A percentile compares a stretch with the other conserved stretches of the same genome.
These are phyloP conservation scores for Cheirogaleus major DNA, from an alignment of 2,797 vertebrate species.

Conservation along the genomic window DNA sequence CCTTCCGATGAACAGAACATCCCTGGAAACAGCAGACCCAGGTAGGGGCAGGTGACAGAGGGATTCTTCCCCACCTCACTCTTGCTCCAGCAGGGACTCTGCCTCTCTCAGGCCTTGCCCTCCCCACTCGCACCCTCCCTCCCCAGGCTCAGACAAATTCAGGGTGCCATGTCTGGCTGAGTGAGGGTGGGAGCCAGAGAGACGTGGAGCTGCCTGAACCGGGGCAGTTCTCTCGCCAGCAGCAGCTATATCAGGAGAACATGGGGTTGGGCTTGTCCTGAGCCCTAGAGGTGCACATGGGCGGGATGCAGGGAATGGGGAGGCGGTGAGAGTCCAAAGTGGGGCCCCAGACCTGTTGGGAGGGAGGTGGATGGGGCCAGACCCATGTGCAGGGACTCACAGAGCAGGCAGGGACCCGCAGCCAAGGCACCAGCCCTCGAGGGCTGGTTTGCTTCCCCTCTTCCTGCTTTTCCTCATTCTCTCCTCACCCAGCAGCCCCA, in stretches of 20 bases:
- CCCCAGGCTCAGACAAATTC: not conserved
- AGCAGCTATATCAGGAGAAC: not conserved
- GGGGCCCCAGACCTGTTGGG: fast-evolving
- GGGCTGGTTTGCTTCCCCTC: not conserved
- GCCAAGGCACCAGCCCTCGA: not conserved
- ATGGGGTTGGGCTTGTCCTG: not conserved
- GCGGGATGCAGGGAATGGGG: not conserved
- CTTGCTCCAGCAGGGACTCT: not conserved
- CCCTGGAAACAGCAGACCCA: conserved; percentile 82
- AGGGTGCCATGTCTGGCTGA: not conserved
- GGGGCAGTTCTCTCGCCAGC: not conserved
- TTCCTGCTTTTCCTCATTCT: not conserved
- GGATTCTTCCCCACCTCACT: too few relatives aligned
- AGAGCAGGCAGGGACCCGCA: not conserved
- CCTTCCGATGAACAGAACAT: conserved; percentile 92
- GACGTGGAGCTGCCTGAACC: not conserved
- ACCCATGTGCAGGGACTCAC: not conserved
- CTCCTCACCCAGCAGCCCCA: not conserved
- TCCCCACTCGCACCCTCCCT: fast-evolving
- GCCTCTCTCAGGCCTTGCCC: too few relatives aligned
- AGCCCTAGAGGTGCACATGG: not conserved
- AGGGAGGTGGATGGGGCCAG: not conserved
- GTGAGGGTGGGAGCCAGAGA: not conserved
- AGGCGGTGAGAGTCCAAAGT: not conserved
- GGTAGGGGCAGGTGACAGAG: not conserved